Base-by-base conservation (phyloP, 2,797 vertebrate species). In the Premnoplex brunnescens region DNA sequence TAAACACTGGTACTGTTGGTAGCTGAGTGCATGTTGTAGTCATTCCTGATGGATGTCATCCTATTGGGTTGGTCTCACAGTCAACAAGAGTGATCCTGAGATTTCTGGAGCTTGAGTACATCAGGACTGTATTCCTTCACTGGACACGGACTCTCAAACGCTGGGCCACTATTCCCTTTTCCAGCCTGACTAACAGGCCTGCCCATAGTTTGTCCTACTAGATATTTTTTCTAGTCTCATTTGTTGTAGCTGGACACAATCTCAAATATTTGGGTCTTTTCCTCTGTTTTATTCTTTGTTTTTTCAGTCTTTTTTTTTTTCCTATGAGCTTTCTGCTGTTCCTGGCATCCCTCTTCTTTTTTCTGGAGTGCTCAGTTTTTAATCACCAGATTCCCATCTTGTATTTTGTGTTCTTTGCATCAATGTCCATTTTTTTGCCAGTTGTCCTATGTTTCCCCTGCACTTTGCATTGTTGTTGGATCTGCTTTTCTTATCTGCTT, bases 1-100 rank as follows among this genome's bases (percentile, higher is more conserved):
- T 7, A 13, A 30, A 67, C 39, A 1, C 15, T 72, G 72, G 46
- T 44, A 1, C 13, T 15, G 39, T 8, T 76, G 49, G 37, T 51
- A 17, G 54, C 39, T 4, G 32, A 21, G 44, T 36, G 28, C 19
- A 26, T 59, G 15, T 56, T 56, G 17, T 36, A 0, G 0, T 28
- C 0, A 0, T 36, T 79, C 20, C 26, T 73, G 52, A 5, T n/a
- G 30, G 30, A 12, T n/a, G 18, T 30, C 62, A 24, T n/a, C 34
- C 1, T 49, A 13, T 51, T 34, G 10, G 11, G 12, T 24, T 89
- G 23, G 12, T 51, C 14, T 66, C 3, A 1, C 28, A 48, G 44
- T 54, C 86, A 68, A 14, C 8, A 21, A 26, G 34, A 41, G 36
- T 10, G 37, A 11, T 8, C 24, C 66, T 55, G 39, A 58, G 54